Base-by-base conservation (phyloP, 2,113 vertebrate genomes). In the Lycaon pictus region DNA sequence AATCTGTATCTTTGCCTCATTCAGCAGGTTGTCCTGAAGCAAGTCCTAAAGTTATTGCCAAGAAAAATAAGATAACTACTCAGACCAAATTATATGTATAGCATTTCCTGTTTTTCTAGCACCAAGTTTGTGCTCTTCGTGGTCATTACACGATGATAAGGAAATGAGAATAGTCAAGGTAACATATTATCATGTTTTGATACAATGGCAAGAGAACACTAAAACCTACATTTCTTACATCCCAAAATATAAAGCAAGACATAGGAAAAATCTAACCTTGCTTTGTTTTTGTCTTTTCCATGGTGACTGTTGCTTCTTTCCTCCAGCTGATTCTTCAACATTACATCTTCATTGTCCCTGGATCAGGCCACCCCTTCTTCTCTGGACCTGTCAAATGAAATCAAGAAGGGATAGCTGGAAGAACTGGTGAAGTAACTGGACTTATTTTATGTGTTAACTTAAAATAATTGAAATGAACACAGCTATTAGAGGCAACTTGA, bases 211-310 rank as follows among this genome's bases (percentile, higher is more conserved):
- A 85, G 43, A 35, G 15, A 86, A 81, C 1, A 88, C 9, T 56
- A 69, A 83, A 90, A 43, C 29, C 43, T 58, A 23, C 4, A 9
- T 93, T 95, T 90, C 32, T 85, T 89, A 81, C 83, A 72, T 85
- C 20, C 56, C 27, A 20, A 90, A 48, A 23, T 63, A 53, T 88
- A 65, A 93, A 67, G 58, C 48, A 92, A 94, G 37, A 89, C 51
- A 35, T 9, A 8, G 27, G n/a, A 80, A 56, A 71, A 35, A 76
- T 72, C 97, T 94, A 87, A 98, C 98, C 98, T 98, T 96, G 98
- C 93, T 98, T 98, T 25, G 98, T 97, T 96, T 98, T 98, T 62
- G 81, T 97, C 95, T 98, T 98, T 98, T 98, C 98, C 98, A 98
- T 98, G 97, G 97, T 98, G 98, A 95, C 97, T 85, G 94, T 76